Percentiles rank a stretch among this genome's conserved stretches.
phyloP scores from a whole-genome alignment of 2,888 invertebrate species.

The Mechanitis mazaeus region DNA sequence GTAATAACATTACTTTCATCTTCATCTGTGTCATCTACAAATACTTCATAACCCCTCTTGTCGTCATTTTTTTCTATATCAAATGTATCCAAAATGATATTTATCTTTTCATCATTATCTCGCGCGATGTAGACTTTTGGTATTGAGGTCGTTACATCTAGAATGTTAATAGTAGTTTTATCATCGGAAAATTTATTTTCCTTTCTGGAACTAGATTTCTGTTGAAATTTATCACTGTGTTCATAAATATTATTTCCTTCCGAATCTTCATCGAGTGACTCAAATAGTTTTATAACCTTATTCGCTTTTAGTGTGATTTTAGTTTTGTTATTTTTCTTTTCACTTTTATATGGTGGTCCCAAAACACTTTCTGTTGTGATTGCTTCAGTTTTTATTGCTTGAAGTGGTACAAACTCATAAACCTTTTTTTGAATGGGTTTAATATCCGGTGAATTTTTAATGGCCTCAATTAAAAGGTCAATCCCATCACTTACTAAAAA shows the following conservation, averaged over 20 bases:
- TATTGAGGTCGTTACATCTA: conserved; percentile 5
- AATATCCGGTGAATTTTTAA: conserved; percentile 59
- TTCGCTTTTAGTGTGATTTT: background rate
- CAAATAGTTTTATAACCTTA: conserved; percentile 12
- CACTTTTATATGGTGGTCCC: background rate
- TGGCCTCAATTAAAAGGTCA: conserved; percentile 59
- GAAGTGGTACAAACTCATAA: conserved; percentile 6
- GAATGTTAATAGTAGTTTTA: conserved; percentile 3
- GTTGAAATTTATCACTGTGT: conserved; percentile 11
- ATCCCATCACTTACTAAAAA: conserved; percentile 56
- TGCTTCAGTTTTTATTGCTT: background rate
- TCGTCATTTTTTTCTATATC: conserved; percentile 17
- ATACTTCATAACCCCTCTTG: conserved; percentile 33
- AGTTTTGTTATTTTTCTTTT: conserved; percentile 9
- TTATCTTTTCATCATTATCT: conserved; percentile 7
- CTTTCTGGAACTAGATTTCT: conserved; percentile 2
- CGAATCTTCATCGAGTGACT: conserved; percentile 19
- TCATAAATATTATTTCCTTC: conserved; percentile 7
- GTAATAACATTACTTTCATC: conserved; percentile 19
- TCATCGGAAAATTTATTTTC: conserved; percentile 7
- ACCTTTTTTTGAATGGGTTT: conserved; percentile 42
- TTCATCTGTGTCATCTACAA: conserved; percentile 34
- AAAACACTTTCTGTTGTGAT: background rate
- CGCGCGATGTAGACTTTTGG: background rate
- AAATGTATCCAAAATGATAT: background rate